Base-by-base conservation (phyloP, 2,888 invertebrate species). In the Hypselothyrea guttata region DNA sequence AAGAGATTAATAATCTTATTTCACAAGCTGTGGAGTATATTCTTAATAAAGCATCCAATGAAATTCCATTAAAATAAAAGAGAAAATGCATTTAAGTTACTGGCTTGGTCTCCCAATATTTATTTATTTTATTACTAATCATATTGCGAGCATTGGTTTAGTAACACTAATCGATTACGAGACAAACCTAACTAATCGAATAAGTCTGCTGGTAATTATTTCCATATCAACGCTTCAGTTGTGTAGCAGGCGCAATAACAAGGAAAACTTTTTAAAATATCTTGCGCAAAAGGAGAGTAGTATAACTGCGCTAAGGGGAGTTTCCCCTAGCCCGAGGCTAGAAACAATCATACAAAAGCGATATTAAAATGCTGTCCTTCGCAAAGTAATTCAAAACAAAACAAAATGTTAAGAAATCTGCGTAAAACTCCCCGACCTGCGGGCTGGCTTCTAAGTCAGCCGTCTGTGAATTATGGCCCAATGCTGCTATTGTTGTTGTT, bases 401-500 rank as follows among this genome's bases (percentile, higher is more conserved):
- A 56, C 28, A 44, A 40, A 45, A 61, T 45, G 70, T 70, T 54
- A 62, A 54, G 70, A 70, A 73, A 70, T 73, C 53, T 22, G 34
- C 56, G 30, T 57, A 49, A 69, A 70, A 37, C 55, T 68, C 69
- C 62, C 46, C 48, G 31, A 45, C 34, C 27, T 52, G 45, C 49
- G 44, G 67, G 41, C 55, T 51, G 49, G 16, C 76, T 78, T 84
- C 85, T 78, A 79, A 85, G 45, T 49, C 79, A 78, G 79, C 58
- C 69, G 85, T 75, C 76, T 83, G 85, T 84, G 62, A 78, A 79
- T 84, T 84, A 78, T 83, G 73, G 54, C 63, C 55, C 59, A 57
- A 60, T 51, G 49, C 61, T 58, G 56, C 48, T 41, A 38, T 37
- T 33, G 12, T 30, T 51, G 40, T 55, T 12, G 37, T 13, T 37